Base-by-base conservation (phyloP, 2,888 invertebrate species). In the Chrysina gloriosa region DNA sequence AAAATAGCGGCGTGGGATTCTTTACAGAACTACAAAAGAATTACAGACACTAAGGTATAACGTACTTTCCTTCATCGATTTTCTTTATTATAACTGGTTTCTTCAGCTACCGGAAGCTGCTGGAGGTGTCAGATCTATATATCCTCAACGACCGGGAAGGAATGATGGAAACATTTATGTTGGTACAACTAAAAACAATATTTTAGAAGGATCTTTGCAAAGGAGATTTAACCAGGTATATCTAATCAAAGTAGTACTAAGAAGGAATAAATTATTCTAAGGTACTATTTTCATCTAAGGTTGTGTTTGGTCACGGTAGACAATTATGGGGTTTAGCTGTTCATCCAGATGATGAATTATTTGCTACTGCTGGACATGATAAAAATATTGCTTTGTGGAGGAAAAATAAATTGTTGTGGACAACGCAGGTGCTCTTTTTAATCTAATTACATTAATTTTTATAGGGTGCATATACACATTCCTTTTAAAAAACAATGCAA, bases 1-100 rank as follows among this genome's bases (percentile, higher is more conserved):
- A 93, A 94, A 84, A 93, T 97, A 73, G 93, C 93, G 0, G 95
- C 96, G 0, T 97, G 96, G 97, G 95, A 96, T 79, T 92, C 95
- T 0, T 83, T 94, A 69, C 94, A 95, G 80, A 94, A 94, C 80
- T 96, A 95, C 81, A 94, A 93, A 82, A 89, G 92, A 78, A 93
- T 96, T 74, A 94, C 94, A 0, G 95, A 95, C 77, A 93, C 94
- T 0, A 95, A 95, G 87, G 94, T 94, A 75, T 77, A 79, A 66
- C 19, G 25, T 58, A 56, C 3, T 56, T 52, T 16, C 19, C 7
- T 29, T 3, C 45, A 25, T 9, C 31, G 11, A 31, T 42, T 25
- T 27, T 68, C 2, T 29, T 39, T 61, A 9, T 16, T 42, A 14
- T 39, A 9, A 65, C 58, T 36, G 16, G 3, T 64, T 68, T 68